These are phyloP conservation scores for Hylaea fasciaria DNA, from an alignment of 2,888 invertebrate genomes.

Conservation along the genomic window DNA sequence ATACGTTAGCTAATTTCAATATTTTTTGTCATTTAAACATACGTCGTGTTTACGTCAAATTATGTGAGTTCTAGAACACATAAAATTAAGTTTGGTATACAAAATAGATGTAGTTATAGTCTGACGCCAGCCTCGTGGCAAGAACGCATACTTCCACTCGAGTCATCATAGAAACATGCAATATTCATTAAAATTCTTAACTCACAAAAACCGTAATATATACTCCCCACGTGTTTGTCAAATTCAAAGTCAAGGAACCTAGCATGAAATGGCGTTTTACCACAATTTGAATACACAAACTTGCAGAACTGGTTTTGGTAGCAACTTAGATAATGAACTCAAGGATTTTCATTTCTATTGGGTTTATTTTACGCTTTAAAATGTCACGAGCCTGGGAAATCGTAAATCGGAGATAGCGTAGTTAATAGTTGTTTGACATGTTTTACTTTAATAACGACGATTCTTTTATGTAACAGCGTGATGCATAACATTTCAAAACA, in stretches of 20 bases:
- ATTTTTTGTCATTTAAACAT: background rate
- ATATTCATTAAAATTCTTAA: conserved; percentile 14
- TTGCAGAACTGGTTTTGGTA: conserved; percentile 21
- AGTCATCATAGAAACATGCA: conserved; percentile 8
- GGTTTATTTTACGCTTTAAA: conserved; percentile 14
- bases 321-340: conserved; percentile 7
- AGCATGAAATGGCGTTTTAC: conserved; percentile 21
- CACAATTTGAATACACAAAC: conserved; percentile 23
- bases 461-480: too few species aligned
- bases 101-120: background rate
- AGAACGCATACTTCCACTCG: background rate
- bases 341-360: conserved; percentile 21
- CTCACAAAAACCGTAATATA: conserved; percentile 3
- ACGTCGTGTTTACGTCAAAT: too few species aligned
- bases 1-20: background rate
- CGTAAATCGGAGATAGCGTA: background rate
- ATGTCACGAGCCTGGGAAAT: conserved; percentile 14
- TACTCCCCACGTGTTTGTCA: conserved; percentile 28
- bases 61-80: too few species aligned
- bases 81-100: too few species aligned
- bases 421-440: background rate
- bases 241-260: conserved; percentile 42
- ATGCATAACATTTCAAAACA: too few species aligned
- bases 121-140: too few species aligned
- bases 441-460: too few species aligned